A percentile compares a stretch with the other conserved stretches of the same genome.
These are phyloP conservation scores for Sturmia bella DNA, from an alignment of 2,888 invertebrate genomes.

Conservation along the genomic window DNA sequence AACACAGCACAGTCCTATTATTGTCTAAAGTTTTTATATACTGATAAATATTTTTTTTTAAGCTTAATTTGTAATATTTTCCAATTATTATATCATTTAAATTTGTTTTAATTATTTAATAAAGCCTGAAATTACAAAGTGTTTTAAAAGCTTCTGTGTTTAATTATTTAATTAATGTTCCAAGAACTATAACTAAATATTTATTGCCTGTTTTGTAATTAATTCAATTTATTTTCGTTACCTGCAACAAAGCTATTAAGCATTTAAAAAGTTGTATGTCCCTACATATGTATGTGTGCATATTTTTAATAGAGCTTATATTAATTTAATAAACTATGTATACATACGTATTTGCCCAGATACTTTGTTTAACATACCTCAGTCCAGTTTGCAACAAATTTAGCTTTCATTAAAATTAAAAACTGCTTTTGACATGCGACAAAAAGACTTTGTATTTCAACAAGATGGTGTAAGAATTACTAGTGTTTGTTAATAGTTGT, in stretches of 20 bases:
- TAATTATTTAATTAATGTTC: too few relatives aligned
- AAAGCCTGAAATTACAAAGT: too few relatives aligned
- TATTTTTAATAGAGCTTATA: slow-evolving; percentile 2
- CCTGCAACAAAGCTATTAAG: slow-evolving; percentile 28
- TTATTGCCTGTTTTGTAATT: too few relatives aligned
- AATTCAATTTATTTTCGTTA: neutral
- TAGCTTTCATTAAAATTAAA: slow-evolving; percentile 23
- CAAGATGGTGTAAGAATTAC: slow-evolving; percentile 42
- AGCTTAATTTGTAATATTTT: too few relatives aligned
- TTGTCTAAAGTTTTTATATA: too few relatives aligned
- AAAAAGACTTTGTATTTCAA: slow-evolving; percentile 23
- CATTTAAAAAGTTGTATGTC: neutral
- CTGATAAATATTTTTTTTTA: too few relatives aligned
- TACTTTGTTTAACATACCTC: neutral
- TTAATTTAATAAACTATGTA: slow-evolving; percentile 11
- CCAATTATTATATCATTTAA: too few relatives aligned
- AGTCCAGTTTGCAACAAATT: slow-evolving; percentile 8
- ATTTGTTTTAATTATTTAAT: too few relatives aligned
- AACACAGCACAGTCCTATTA: too few relatives aligned
- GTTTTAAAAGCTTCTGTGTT: too few relatives aligned
- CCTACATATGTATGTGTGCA: neutral
- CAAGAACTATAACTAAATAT: too few relatives aligned
- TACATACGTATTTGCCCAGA: neutral
- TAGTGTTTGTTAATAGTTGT: slow-evolving; percentile 48
- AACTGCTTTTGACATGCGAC: slow-evolving; percentile 30